Evolutionary conservation across 2,797 vertebrate species (phyloP).

Genomic region (Chelidonichthys spinosus): DNA sequence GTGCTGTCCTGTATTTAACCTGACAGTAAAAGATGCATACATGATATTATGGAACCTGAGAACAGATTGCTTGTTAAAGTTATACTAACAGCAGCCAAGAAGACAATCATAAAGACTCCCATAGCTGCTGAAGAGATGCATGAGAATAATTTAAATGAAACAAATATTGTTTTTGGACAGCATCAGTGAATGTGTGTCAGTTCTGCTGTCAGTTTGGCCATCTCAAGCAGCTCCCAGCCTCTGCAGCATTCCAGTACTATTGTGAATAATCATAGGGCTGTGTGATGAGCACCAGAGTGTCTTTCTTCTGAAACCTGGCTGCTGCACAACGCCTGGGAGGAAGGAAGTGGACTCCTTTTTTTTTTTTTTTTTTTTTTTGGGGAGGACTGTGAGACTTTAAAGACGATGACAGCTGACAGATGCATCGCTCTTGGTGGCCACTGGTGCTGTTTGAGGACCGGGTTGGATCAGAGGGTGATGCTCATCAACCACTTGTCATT

Average conservation of each 20-base stretch:
- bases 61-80: background rate
- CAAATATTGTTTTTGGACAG: slow-evolving; percentile 52
- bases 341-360: slow-evolving; percentile 65
- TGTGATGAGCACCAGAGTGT: slow-evolving; percentile 70
- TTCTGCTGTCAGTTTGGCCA: slow-evolving; percentile 60
- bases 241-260: slow-evolving; percentile 54
- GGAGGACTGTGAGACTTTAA: slow-evolving; percentile 44
- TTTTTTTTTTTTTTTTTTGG: slow-evolving; percentile 2
- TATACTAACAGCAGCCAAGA: background rate
- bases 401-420: slow-evolving; percentile 77
- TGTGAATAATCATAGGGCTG: slow-evolving; percentile 68
- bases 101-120: background rate
- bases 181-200: slow-evolving; percentile 50
- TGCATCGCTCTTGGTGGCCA: slow-evolving; percentile 65
- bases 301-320: slow-evolving; percentile 74
- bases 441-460: slow-evolving; percentile 60
- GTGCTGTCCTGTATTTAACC: background rate
- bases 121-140: background rate
- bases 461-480: slow-evolving; percentile 48
- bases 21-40: background rate
- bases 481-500: slow-evolving; percentile 63
- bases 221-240: slow-evolving; percentile 62
- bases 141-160: background rate
- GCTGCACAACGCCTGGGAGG: slow-evolving; percentile 49
- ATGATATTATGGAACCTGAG: background rate